Evolutionary conservation across 2,888 invertebrate genomes (phyloP), one percentile per base, ranked within the genome.

Genomic region (Unio delphinus): DNA sequence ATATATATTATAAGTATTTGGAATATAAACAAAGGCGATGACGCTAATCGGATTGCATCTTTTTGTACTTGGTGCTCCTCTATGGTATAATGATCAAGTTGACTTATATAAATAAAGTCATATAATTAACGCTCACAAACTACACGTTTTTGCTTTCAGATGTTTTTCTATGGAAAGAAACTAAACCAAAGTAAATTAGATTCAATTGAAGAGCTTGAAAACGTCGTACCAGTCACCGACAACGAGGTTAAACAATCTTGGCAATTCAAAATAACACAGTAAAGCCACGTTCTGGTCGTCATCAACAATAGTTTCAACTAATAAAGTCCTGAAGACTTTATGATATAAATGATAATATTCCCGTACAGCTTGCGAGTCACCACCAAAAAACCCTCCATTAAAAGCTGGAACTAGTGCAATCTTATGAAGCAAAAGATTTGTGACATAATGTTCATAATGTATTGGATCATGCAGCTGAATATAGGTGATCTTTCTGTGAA

Each of bases 371-470:
- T 26, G n/a, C 17, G 17, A 3, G 30, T 72, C 68, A 3, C 74
- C 74, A 4, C 74, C 74, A 45, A 70, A 75, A 34, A 70, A 75
- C 1, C 72, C 74, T 1, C 74, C 74, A 55, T 28, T 23, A 17
- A 75, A 63, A 15, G 67, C 65, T 6, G 70, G 70, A 1, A 4
- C 34, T 17, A 67, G 18, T 23, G 30, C 55, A 17, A 59, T 26
- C 63, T 75, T 75, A 54, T 75, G 67, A 7, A 68, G 56, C 5
- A 56, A 26, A 26, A 28, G 57, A 4, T 64, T 58, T 30, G 55
- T 11, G 8, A 3, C 26, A n/a, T 28, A 54, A 26, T 61, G 17
- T 56, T 57, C 45, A 59, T 70, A 69, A 26, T n/a, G n/a, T 4
- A n/a, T 26, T 0, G 67, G 62, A 20, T 66, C 65, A 18, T 28